Evolutionary conservation across 2,888 invertebrate genomes (phyloP), one percentile per base, ranked within the genome.

Genomic region (Allygus modestus): DNA sequence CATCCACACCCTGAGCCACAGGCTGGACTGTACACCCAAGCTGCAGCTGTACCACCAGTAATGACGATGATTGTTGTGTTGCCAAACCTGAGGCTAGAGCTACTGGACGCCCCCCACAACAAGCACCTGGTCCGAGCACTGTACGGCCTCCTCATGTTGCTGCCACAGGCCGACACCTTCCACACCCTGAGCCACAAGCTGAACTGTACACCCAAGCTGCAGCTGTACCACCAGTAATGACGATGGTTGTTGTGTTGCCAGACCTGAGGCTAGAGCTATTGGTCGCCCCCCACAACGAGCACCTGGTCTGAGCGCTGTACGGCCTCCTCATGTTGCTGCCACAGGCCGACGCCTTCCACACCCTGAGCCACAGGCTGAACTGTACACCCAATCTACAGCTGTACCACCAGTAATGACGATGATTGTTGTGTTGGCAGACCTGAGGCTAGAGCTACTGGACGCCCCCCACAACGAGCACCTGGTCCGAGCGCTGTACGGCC

Each of bases 81-180:
- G 65, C 11, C 89, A 99, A 99, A 97, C 91, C 92, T 99, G 88
- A 94, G 99, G 69, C 93, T 99, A 89, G 98, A 99, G 90, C 92
- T 99, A 89, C 93, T 99, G 87, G 94, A 95, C 89, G 93, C 94
- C 87, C 93, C 94, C 85, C 93, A 94, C 87, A 96, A 96, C 89
- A 95, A 94, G 87, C 94, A 94, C 87, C 93, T 99, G 88, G 94
- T 98, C 79, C 94, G 96, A 89, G 96, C 98, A 81, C 92, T 99
- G 87, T 99, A 98, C 23, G 99, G 99, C 0, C 93, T 99, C 86
- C 93, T 99, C 46, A 99, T 99, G 99, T 91, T 99, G 88, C 92
- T 99, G 89, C 99, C 99, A 77, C 99, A 99, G 93, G 97, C 97
- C 77, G 98, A 98, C 90, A 98, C 99, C 51, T 99, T 99, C 92